phyloP scores from a whole-genome alignment of 2,888 invertebrate genomes.

The Sthenelais limicola region DNA sequence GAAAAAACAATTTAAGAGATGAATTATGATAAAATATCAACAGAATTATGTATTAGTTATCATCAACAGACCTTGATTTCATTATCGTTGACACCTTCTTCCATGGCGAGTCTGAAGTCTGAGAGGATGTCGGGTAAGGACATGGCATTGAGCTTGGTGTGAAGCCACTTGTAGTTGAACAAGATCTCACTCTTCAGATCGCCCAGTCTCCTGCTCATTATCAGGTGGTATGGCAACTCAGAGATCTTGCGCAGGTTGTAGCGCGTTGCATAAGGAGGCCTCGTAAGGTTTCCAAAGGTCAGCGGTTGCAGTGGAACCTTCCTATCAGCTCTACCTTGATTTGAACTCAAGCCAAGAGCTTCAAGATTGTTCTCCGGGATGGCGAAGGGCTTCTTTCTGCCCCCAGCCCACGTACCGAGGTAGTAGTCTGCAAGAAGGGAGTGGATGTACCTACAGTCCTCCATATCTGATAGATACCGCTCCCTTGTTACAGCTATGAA shows the following conservation, averaged over 20 bases:
- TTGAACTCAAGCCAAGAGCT: slow-evolving; percentile 47
- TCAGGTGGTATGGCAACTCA: slow-evolving; percentile 64
- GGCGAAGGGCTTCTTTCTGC: slow-evolving; percentile 59
- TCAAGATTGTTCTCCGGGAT: slow-evolving; percentile 47
- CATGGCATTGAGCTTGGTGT: slow-evolving; percentile 93
- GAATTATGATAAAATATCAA: not conserved
- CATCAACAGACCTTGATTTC: slow-evolving; percentile 23
- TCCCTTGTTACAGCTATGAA: slow-evolving; percentile 53
- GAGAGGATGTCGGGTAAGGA: slow-evolving; percentile 94
- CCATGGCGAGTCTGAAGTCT: slow-evolving; percentile 78
- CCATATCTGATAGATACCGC: slow-evolving; percentile 49
- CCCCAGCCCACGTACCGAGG: slow-evolving; percentile 64
- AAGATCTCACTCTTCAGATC: slow-evolving; percentile 92
- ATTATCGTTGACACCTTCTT: not conserved
- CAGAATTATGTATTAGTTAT: not conserved
- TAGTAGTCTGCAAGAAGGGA: slow-evolving; percentile 64
- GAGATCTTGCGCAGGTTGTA: slow-evolving; percentile 66
- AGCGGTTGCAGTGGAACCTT: slow-evolving; percentile 64
- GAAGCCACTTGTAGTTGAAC: slow-evolving; percentile 97
- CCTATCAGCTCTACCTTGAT: slow-evolving; percentile 58
- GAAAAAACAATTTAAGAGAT: not conserved
- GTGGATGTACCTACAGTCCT: slow-evolving; percentile 54
- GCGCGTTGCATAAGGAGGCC: slow-evolving; percentile 28
- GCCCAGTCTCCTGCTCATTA: slow-evolving; percentile 76
- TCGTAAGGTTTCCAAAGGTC: slow-evolving; percentile 50